Percentiles rank a stretch among this genome's conserved stretches.
Conservation (phyloP, 2,797 vertebrate species). For the Ciconia nigra region DNA sequence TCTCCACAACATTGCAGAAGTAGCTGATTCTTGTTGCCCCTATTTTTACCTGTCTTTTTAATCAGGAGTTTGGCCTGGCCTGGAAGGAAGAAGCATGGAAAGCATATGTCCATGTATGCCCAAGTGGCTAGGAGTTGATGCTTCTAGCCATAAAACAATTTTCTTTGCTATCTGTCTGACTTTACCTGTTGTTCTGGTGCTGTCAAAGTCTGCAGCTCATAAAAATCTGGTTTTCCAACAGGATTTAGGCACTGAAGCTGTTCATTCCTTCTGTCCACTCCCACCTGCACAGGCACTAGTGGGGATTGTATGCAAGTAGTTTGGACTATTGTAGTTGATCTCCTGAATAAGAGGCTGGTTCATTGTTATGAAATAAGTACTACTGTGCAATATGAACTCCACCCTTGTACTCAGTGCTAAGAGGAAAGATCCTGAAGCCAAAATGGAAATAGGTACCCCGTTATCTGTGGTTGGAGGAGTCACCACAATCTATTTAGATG, state of each 20-base stretch:
- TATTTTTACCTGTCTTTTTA: neutral
- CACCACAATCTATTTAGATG: neutral
- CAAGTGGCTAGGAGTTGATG: neutral
- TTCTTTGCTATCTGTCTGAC: neutral
- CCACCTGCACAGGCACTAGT: neutral
- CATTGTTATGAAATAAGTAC: neutral
- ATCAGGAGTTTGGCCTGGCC: neutral
- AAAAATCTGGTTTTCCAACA: neutral
- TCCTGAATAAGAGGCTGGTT: neutral
- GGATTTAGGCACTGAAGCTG: neutral
- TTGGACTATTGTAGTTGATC: neutral
- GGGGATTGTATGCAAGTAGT: neutral
- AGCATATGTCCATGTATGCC: neutral
- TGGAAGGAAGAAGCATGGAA: neutral
- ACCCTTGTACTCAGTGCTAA: neutral
- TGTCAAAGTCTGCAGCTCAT: neutral
- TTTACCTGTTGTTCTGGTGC: neutral
- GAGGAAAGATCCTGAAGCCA: neutral
- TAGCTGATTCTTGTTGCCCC: neutral
- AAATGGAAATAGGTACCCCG: neutral
- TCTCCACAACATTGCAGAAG: neutral
- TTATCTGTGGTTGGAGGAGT: neutral
- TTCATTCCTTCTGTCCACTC: neutral
- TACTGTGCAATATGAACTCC: neutral
- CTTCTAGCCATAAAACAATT: neutral